Base-by-base conservation (phyloP, 2,113 vertebrate genomes). In the Thunnus thynnus region DNA sequence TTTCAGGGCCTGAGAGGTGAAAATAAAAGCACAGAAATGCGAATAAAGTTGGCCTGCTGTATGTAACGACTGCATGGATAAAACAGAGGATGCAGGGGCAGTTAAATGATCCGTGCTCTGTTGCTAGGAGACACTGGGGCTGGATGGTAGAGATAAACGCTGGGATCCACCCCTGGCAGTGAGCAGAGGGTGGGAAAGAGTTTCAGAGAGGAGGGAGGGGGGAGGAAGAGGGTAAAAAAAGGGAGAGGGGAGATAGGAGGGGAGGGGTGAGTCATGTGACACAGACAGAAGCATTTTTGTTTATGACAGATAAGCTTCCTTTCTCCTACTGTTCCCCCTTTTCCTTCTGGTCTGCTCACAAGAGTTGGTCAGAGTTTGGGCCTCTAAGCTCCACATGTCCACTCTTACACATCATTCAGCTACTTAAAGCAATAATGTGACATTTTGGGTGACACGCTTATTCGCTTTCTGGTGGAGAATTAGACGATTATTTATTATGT, bases 101-200 rank as follows among this genome's bases (percentile, higher is more conserved):
- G 88, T 87, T 86, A 90, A 94, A 94, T 94, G 92, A 92, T 94
- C 92, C 86, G 10, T 93, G 89, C 74, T 82, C 69, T 52, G 95
- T 95, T 95, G 95, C 95, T 95, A 95, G 94, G 95, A 93, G 90
- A 95, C 95, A 77, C 75, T 0, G 14, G 62, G 90, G 86, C 94
- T 95, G 94, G 93, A 94, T 94, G 90, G 62, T 86, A 30, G 90
- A 94, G 94, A 96, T 95, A 96, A 95, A 93, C 66, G 77, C 27
- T 80, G 79, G 81, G 86, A 93, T 91, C 86, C 86, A 88, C 91
- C 88, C 90, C 82, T 91, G 90, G 80, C 75, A 60, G 89, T 5
- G 60, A 81, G 78, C 48, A 61, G 69, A 82, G 82, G 72, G 74
- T 72, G 82, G 79, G 52, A 73, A 48, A 76, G 70, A 84, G 61